Base-by-base conservation (phyloP, 2,888 invertebrate species). In the Ennomos erosarius region DNA sequence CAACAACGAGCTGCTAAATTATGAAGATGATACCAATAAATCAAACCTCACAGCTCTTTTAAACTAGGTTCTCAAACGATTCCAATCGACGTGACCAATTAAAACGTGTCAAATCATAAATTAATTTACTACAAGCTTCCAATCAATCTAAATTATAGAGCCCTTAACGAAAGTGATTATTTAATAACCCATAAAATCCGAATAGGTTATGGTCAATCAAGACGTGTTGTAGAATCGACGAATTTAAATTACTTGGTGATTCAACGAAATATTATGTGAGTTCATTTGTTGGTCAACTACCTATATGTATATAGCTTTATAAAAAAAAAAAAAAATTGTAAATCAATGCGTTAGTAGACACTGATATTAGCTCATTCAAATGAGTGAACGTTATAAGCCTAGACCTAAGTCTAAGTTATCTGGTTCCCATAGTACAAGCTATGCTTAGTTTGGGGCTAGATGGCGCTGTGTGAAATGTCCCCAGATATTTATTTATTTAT, bases 201-300 rank as follows among this genome's bases (percentile, higher is more conserved):
- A 70, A 78, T 78, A 64, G 66, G 74, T 59, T 65, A 69, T 64
- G 75, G 65, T 67, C 76, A 74, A 78, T 79, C 70, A 75, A 70
- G 73, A 60, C 51, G 65, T 76, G 65, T 61, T 64, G 61, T 56
- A 50, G 55, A 60, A 57, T 46, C 68, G 60, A 57, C 26, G 26
- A 26, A 33, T 33, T 33, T n/a, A n/a, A 33, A 13, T 9, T 10
- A 33, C 44, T 53, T 55, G 59, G 59, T 69, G 62, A 51, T 61
- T 61, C 58, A 53, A 73, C 61, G 63, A 65, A 65, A 62, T 60
- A 62, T 3, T 16, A 26, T 26, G 26, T 26, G 26, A 26, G 5
- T 26, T 26, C 5, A 26, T 26, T 26, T 26, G 1, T 16, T 16
- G 16, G 26, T 26, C 6, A 26, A 0, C 26, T 26, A 26, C 26